A percentile compares a stretch with the other conserved stretches of the same genome.
These are phyloP conservation scores for Callinectes sapidus DNA, from an alignment of 2,888 invertebrate species.

Conservation along the genomic window DNA sequence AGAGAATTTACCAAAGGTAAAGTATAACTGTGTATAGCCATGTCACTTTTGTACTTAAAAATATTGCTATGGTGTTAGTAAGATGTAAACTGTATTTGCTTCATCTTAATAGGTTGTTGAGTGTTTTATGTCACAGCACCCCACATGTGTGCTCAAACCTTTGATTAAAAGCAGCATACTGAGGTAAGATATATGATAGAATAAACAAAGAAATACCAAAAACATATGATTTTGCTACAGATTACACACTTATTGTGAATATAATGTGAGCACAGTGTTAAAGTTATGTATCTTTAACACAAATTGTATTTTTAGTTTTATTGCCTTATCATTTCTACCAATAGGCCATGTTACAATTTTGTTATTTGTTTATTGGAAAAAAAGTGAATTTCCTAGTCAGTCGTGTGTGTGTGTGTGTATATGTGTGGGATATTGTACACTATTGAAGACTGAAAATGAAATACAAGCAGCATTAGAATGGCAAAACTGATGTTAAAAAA, in stretches of 20 bases:
- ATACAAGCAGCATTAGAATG: neutral
- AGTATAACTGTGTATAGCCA: neutral
- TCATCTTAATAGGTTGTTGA: slow-evolving; percentile 32
- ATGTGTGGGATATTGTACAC: neutral
- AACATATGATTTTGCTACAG: neutral
- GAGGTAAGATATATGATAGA: neutral
- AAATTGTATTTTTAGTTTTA: neutral
- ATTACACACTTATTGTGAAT: neutral
- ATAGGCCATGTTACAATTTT: slow-evolving; percentile 11
- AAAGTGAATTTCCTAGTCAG: slow-evolving; percentile 28
- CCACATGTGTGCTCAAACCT: slow-evolving; percentile 29
- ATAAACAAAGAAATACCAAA: neutral
- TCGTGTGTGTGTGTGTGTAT: neutral
- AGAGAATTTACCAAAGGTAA: slow-evolving; percentile 4
- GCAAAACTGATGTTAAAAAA: neutral
- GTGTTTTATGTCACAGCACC: slow-evolving; percentile 17
- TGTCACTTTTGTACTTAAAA: slow-evolving; percentile 34
- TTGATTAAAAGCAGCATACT: neutral
- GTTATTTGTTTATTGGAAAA: neutral
- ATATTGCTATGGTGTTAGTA: slow-evolving; percentile 17
- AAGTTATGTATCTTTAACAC: neutral
- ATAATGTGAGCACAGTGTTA: slow-evolving; percentile 26
- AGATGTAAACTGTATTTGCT: slow-evolving; percentile 26
- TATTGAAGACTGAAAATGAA: neutral
- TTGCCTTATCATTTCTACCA: neutral